Conservation (phyloP, 2,797 vertebrate species). For the Dromococcyx pavoninus region DNA sequence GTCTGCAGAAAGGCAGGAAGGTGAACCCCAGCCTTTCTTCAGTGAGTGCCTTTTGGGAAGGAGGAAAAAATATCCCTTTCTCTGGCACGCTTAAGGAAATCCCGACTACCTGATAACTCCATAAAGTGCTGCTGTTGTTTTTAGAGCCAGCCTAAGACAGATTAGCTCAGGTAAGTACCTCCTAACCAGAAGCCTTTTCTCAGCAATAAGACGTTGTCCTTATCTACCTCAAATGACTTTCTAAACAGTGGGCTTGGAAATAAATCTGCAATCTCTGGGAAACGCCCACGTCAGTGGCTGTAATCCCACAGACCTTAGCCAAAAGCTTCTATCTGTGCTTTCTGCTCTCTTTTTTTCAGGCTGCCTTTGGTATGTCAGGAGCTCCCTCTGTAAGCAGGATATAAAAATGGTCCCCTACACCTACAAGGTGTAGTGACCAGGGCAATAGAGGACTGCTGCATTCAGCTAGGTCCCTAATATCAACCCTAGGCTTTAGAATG, state of each 20-base stretch:
- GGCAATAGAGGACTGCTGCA: neutral
- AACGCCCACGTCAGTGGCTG: neutral
- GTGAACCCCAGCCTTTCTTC: neutral
- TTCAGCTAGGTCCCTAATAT: neutral
- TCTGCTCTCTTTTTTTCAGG: neutral
- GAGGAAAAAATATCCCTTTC: neutral
- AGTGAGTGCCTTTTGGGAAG: neutral
- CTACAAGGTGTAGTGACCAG: neutral
- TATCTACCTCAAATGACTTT: slow-evolving; percentile 51
- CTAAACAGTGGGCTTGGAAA: slow-evolving; percentile 29
- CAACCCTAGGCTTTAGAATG: neutral
- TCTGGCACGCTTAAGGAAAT: neutral
- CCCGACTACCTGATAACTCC: neutral
- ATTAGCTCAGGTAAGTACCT: slow-evolving; percentile 53
- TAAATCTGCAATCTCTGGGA: neutral
- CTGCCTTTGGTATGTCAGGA: neutral
- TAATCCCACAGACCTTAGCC: neutral
- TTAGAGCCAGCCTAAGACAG: slow-evolving; percentile 19
- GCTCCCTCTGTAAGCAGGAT: neutral
- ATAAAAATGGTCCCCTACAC: neutral
- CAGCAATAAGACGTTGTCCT: slow-evolving; percentile 48
- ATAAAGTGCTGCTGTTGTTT: slow-evolving; percentile 27
- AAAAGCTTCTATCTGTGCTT: neutral
- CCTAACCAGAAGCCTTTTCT: slow-evolving; percentile 30
- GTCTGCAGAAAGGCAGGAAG: neutral